Percentiles rank a stretch among this genome's conserved stretches.
phyloP scores from a whole-genome alignment of 2,888 invertebrate genomes.

The Torymus auratus region DNA sequence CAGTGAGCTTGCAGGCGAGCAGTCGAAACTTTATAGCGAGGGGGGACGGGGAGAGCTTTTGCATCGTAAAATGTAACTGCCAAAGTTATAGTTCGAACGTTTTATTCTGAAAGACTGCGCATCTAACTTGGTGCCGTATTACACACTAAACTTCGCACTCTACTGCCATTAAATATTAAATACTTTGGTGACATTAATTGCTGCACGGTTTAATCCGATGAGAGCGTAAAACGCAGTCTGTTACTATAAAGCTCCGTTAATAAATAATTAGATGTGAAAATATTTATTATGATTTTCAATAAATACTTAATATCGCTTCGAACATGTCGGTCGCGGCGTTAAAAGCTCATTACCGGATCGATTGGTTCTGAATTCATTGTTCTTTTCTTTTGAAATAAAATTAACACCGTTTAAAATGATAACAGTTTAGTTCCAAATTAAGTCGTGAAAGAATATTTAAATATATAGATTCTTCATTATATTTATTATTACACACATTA shows the following conservation, averaged over 20 bases:
- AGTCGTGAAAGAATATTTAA: too few species aligned
- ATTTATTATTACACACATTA: too few species aligned
- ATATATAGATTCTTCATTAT: too few species aligned
- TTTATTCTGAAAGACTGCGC: constrained; percentile 14
- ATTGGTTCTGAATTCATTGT: too few species aligned
- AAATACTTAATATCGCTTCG: constrained; percentile 27
- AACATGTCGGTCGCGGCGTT: neutral
- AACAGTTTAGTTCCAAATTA: too few species aligned
- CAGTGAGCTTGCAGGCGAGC: too few species aligned
- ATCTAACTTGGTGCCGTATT: constrained; percentile 14
- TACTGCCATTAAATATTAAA: constrained; percentile 28
- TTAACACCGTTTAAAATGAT: too few species aligned
- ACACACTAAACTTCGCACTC: constrained; percentile 30
- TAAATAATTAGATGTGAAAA: constrained; percentile 13
- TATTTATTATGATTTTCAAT: constrained; percentile 4
- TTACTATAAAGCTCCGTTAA: constrained; percentile 15
- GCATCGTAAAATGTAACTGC: neutral
- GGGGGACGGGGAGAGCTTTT: too few species aligned
- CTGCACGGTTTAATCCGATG: constrained; percentile 29
- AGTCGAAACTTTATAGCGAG: too few species aligned
- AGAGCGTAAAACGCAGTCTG: constrained; percentile 8
- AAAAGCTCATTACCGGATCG: too few species aligned
- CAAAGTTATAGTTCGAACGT: neutral
- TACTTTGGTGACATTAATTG: constrained; percentile 26
- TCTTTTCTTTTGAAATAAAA: too few species aligned